Evolutionary conservation across 2,888 invertebrate genomes (phyloP), one percentile per base, ranked within the genome.

Genomic region (Melinaea marsaeus): DNA sequence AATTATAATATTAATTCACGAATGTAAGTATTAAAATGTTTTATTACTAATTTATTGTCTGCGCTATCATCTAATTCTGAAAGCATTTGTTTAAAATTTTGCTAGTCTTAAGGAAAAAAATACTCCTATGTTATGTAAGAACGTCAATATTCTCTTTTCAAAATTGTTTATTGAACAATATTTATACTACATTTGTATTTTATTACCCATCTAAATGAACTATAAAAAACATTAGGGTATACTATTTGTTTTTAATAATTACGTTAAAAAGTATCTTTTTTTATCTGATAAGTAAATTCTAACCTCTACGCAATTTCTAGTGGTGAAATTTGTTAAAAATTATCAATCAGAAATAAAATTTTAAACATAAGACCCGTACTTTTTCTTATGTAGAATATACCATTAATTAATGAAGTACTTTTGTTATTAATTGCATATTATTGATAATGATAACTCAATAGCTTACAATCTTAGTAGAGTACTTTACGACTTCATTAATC

Each of bases 81-180:
- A 7, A 32, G 3, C 22, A 32, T 51, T 51, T 3, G 32, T 9
- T 9, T 7, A 51, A 32, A 48, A 42, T 3, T 32, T 13, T 6
- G 9, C 35, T 4, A 13, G 42, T n/a, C 2, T 2, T 22, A n/a
- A 3, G 35, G 54, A 33, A 57, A 42, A n/a, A 13, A 35, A 55
- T 47, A 42, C 48, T 34, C 35, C 33, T 54, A 60, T 65, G 65
- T 70, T 72, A 70, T 71, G 70, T 72, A 71, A 71, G 68, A 67
- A 69, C 66, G 60, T 71, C 71, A 71, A 65, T 67, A 66, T 58
- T 63, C 58, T 55, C 54, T 13, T 55, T 57, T 34, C 45, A 46
- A 47, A 35, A 48, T 42, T 42, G 9, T 42, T 42, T 9, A 9
- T 42, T 42, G 1, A 1, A 9, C 4, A 37, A 4, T 37, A 37